Evolutionary conservation across 2,888 invertebrate genomes (phyloP), one percentile per base, ranked within the genome.

Genomic region (Glaucopsyche alexis): DNA sequence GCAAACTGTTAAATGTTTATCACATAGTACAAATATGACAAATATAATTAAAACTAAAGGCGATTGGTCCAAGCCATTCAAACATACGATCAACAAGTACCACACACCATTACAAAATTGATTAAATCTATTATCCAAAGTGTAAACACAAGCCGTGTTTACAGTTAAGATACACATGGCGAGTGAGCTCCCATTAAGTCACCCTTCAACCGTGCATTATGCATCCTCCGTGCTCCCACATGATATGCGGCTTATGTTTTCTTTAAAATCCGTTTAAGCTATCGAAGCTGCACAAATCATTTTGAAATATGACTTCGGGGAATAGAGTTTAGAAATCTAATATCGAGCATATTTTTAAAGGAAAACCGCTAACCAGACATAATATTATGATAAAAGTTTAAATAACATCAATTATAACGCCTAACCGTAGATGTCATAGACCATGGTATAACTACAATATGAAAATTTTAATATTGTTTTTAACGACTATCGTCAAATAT

Each of bases 141-240:
- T 79, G 79, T 45, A 71, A 71, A 45, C 47, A 45, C 19, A 14
- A 14, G n/a, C 45, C 38, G 42, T 38, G 52, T 70, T 74, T 71
- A 70, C 71, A 40, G 67, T 40, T 60, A 71, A 73, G 42, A 29
- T 29, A 60, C 60, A 60, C 60, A 14, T 60, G 60, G 60, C 47
- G 47, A 47, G 47, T 47, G 13, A 47, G 47, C 9, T 47, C 40
- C 47, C 49, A 52, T 72, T 66, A 74, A 70, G 55, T 73, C 74
- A 71, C 74, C 73, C 74, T 73, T 72, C 67, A 45, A 19, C 49
- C 73, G 72, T 82, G 82, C 83, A 84, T 84, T 80, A 84, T 83
- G 82, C 82, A 85, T 81, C 78, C 75, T 79, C 80, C 82, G 81
- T 81, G 80, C 78, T 76, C 78, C 78, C 78, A 47, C 71, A 72